Evolutionary conservation across 2,797 vertebrate genomes (phyloP).

Genomic region (Pempheris klunzingeri): DNA sequence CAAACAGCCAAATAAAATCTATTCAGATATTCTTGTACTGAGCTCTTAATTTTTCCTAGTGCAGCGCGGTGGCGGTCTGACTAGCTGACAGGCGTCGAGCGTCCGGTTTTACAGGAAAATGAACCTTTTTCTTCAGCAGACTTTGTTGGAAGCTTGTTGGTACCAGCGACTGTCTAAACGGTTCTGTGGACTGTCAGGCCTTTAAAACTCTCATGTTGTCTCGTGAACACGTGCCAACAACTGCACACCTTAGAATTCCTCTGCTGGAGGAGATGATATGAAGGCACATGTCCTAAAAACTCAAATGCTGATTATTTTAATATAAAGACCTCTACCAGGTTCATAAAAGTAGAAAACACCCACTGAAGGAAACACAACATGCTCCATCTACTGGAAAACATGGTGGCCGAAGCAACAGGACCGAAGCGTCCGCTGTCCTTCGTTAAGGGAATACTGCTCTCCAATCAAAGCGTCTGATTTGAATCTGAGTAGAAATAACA

Average conservation of each 20-base stretch:
- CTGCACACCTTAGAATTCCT: conserved; percentile 51
- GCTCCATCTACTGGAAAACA: conserved; percentile 67
- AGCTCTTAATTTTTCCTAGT: conserved; percentile 5
- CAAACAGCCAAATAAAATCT: not conserved
- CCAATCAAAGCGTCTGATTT: conserved; percentile 36
- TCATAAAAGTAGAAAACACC: conserved; percentile 75
- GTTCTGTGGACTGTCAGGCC: not conserved
- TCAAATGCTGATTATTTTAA: conserved; percentile 51
- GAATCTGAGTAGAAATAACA: conserved; percentile 33
- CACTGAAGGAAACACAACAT: conserved; percentile 50
- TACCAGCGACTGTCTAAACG: conserved; percentile 1
- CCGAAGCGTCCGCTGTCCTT: conserved; percentile 16
- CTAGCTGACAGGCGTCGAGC: conserved; percentile 37
- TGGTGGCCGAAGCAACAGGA: conserved; percentile 43
- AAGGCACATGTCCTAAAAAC: conserved; percentile 81
- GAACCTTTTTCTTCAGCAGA: conserved; percentile 17
- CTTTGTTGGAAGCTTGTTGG: conserved; percentile 27
- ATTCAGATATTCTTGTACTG: not conserved
- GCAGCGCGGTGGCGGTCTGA: conserved; percentile 47
- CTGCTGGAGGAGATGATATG: conserved; percentile 70
- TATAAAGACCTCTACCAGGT: conserved; percentile 59
- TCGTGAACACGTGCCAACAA: conserved; percentile 14
- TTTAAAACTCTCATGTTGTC: conserved; percentile 18
- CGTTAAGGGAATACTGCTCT: conserved; percentile 52
- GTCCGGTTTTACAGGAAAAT: not conserved